These are phyloP conservation scores for Callyntrura sp. DNA, from an alignment of 2,888 invertebrate species.

Conservation along the genomic window DNA sequence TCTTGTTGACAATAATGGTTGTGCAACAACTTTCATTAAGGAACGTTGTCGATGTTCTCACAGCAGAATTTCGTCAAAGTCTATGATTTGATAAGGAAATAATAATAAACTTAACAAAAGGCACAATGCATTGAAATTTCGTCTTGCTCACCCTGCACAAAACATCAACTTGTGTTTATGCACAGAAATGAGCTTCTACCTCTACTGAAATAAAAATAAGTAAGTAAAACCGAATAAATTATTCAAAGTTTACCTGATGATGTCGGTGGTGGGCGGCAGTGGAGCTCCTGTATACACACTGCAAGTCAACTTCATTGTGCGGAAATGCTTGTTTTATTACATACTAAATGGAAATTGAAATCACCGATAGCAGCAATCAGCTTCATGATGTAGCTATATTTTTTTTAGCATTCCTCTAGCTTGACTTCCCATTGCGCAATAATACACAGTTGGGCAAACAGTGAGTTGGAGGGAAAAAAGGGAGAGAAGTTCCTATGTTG, in stretches of 20 bases:
- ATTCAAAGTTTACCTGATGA: too few species aligned
- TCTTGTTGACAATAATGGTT: not conserved
- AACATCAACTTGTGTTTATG: not conserved
- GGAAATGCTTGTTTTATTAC: not conserved
- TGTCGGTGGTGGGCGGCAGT: too few species aligned
- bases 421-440: slow-evolving; percentile 23
- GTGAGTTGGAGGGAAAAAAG: not conserved
- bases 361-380: not conserved
- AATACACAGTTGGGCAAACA: not conserved
- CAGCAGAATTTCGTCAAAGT: not conserved
- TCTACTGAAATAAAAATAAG: not conserved
- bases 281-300: too few species aligned
- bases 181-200: not conserved
- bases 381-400: not conserved
- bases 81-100: slow-evolving; percentile 1
- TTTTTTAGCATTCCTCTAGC: not conserved
- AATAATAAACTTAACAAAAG: not conserved
- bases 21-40: slow-evolving; percentile 1
- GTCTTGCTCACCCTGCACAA: not conserved
- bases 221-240: too few species aligned
- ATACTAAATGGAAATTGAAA: not conserved
- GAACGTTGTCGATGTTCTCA: not conserved
- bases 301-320: not conserved
- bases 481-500: not conserved
- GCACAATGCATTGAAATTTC: not conserved